A percentile compares a stretch with the other conserved stretches of the same genome.
Evolutionary conservation across 1,140 invertebrate species (phyloP).

Genomic region (Littorina saxatilis): DNA sequence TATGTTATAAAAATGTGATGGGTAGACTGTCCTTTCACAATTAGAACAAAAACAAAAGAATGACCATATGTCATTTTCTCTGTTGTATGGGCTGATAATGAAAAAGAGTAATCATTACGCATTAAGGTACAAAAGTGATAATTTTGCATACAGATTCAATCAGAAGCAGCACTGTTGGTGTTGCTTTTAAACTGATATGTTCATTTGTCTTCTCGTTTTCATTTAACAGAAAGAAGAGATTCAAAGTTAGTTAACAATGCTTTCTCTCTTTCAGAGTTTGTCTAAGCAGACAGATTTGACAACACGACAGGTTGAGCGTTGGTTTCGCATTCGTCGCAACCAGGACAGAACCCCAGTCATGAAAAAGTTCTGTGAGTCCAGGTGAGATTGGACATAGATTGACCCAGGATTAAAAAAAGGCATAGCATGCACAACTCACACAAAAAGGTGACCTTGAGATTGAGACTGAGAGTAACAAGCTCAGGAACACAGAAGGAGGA

Average conservation of each 20-base stretch:
- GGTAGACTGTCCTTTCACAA: too few species aligned
- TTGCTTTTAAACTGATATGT: too few species aligned
- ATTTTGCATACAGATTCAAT: background rate
- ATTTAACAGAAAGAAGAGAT: too few species aligned
- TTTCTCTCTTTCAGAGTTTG: slow-evolving; percentile 49
- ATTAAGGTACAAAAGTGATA: background rate
- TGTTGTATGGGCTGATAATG: background rate
- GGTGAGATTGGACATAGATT: slow-evolving; percentile 69
- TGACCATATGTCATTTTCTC: background rate
- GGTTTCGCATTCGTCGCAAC: slow-evolving; percentile 87
- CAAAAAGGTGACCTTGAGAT: too few species aligned
- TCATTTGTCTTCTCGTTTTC: too few species aligned
- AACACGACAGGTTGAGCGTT: slow-evolving; percentile 92
- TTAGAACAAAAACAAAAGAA: background rate
- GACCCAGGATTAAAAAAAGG: too few species aligned
- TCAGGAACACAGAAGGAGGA: background rate
- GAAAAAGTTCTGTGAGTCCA: slow-evolving; percentile 94
- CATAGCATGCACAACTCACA: too few species aligned
- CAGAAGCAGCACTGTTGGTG: too few species aligned
- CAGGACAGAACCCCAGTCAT: slow-evolving; percentile 92
- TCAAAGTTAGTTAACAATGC: background rate
- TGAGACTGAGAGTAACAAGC: too few species aligned
- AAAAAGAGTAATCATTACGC: too few species aligned
- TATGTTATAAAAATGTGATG: too few species aligned
- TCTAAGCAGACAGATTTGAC: slow-evolving; percentile 90